Evolutionary conservation across 2,888 invertebrate genomes (phyloP), one percentile per base, ranked within the genome.

Genomic region (Chymomyza amoena): DNA sequence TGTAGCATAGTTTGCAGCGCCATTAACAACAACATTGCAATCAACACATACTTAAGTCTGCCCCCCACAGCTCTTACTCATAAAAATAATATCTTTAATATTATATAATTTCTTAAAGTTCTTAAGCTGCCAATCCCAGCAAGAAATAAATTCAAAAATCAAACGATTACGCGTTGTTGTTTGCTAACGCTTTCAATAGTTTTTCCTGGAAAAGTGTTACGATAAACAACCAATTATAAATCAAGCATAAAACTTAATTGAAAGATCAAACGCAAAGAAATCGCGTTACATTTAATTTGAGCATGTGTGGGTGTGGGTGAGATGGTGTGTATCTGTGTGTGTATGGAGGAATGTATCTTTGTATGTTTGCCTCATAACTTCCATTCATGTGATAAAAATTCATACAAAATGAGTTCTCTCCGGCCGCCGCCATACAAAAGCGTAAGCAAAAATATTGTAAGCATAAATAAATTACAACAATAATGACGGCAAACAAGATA

Each of bases 381-480:
- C 71, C 73, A 70, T 69, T 71, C 62, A 61, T 65, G 61, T 61
- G 69, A 56, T 75, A 83, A 85, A 80, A 82, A 72, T 66, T 72
- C 62, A 60, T 50, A 69, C 61, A 36, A 10, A 36, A 45, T 50
- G 54, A 61, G 52, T 45, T 45, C 39, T 45, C 39, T 45, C 50
- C 36, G 20, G 61, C n/a, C 57, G 61, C n/a, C 57, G 59, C 25
- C 54, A 56, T 61, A 65, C 69, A 72, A 73, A 75, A 76, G 80
- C 85, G 85, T 80, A 80, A 78, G 85, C 82, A 81, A 77, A 87
- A 84, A 83, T 85, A 52, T 66, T 83, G 73, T 75, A 77, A 83
- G 84, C 84, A 84, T 77, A 86, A 84, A 84, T 84, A 84, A 84
- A 84, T 88, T 88, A 84, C 84, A 84, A 86, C 84, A 84, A 84